Evolutionary conservation across 2,888 invertebrate species (phyloP), one percentile per base, ranked within the genome.

Genomic region (Agrilus biguttatus): DNA sequence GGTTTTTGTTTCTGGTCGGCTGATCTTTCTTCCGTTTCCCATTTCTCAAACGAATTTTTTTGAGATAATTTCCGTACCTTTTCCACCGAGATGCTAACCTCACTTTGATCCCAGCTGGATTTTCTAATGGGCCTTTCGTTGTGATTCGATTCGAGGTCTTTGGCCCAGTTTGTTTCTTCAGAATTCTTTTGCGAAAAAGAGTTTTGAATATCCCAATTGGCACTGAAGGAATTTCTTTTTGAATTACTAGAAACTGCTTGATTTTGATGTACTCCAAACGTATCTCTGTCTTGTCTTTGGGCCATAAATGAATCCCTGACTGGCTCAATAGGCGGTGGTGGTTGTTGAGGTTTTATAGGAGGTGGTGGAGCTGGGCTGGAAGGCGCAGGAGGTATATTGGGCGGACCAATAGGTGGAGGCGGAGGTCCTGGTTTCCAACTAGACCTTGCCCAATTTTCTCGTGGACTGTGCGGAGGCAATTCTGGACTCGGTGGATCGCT

Each of bases 191-290:
- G 62, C 2, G 63, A 61, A 33, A 62, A 51, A 34, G 55, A 56
- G 47, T 58, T 61, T 38, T 65, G 65, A 14, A 61, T 60, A 39
- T 67, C 67, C 67, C 67, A 67, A 43, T 67, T 67, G 38, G 65
- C 64, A 50, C 65, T 65, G 51, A 67, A 67, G 2, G 66, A 66
- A 47, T 66, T 66, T 33, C 66, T 45, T 44, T 67, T 66, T 1
- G 65, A 63, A 45, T 56, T 63, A 40, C 56, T 61, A 41, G 60
- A 58, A 4, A 54, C 50, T 1, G 55, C 55, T 4, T 58, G 67
- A 54, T 79, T 79, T 54, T 81, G 80, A 44, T 81, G 78, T 1
- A 81, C 82, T 1, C 82, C 81, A 49, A 81, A 81, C 0, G 82
- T 82, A 52, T 81, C 82, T 21, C 80, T 66, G 52, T 82, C 81